Percentiles rank a stretch among this genome's conserved stretches.
These are phyloP conservation scores for Pogonognathellus flavescens DNA, from an alignment of 1,140 invertebrate species.

Conservation along the genomic window DNA sequence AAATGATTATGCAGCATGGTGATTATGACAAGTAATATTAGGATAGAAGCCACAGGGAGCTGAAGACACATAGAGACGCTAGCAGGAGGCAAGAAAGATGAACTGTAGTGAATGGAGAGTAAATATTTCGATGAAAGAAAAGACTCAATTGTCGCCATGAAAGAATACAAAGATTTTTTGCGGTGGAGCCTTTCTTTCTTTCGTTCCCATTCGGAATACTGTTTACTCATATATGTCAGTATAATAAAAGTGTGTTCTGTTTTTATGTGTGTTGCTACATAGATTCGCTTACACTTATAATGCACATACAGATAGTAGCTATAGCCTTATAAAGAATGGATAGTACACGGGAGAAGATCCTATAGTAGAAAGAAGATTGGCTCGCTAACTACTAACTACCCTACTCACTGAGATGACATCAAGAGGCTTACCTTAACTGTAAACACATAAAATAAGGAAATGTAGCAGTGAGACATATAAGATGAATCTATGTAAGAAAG, in stretches of 20 bases:
- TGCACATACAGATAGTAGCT: too few relatives aligned
- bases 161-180: conserved; percentile 38
- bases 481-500: not conserved
- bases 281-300: too few relatives aligned
- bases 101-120: not conserved
- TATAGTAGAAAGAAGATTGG: not conserved
- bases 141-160: conserved; percentile 36
- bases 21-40: conserved; percentile 42
- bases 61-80: not conserved
- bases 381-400: not conserved
- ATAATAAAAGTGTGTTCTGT: conserved; percentile 8
- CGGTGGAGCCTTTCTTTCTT: not conserved
- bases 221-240: not conserved
- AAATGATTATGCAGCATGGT: conserved; percentile 29
- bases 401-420: not conserved
- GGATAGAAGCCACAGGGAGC: conserved; percentile 30
- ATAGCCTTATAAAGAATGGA: not conserved
- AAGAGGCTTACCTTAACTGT: conserved; percentile 17
- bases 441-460: not conserved
- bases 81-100: not conserved
- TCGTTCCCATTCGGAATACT: not conserved
- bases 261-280: not conserved
- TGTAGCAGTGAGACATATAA: too few relatives aligned
- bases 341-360: not conserved
- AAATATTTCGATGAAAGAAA: not conserved